These are phyloP conservation scores for Urocitellus parryii DNA, from an alignment of 2,113 vertebrate genomes.

Conservation along the genomic window DNA sequence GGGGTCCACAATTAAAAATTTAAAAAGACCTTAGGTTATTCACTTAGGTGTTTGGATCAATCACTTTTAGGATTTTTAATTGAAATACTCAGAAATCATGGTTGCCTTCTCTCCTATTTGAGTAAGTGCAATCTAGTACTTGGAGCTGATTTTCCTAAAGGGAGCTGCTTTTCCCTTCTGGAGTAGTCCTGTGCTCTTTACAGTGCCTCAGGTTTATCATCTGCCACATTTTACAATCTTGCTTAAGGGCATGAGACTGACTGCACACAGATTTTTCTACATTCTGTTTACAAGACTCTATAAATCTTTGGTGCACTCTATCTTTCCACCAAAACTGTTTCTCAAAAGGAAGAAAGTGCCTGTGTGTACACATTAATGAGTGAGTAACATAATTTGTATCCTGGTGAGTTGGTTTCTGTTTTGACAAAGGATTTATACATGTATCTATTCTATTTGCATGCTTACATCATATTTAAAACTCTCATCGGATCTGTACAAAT, in stretches of 20 bases:
- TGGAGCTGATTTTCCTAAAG: neutral
- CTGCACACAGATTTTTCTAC: neutral
- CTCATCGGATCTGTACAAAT: neutral
- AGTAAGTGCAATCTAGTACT: too few relatives aligned
- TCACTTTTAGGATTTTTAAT: neutral
- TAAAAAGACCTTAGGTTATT: neutral
- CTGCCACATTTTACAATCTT: neutral
- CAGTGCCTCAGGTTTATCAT: neutral
- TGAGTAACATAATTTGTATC: neutral
- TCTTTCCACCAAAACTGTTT: neutral
- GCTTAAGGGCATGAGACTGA: neutral
- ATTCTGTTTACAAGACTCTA: neutral
- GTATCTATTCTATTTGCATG: neutral
- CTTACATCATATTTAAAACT: neutral
- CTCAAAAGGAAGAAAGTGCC: neutral
- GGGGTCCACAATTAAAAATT: neutral
- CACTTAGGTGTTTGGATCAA: neutral
- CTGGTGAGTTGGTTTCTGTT: neutral
- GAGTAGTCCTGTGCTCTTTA: neutral
- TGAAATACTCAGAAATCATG: conserved; percentile 31
- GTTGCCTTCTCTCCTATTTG: neutral
- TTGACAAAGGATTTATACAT: neutral
- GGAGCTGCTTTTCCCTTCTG: neutral
- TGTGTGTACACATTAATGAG: neutral
- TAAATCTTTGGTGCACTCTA: neutral